A percentile compares a stretch with the other conserved stretches of the same genome.
phyloP scores from a whole-genome alignment of 2,797 vertebrate genomes.

The Lophotriccus pileatus region DNA sequence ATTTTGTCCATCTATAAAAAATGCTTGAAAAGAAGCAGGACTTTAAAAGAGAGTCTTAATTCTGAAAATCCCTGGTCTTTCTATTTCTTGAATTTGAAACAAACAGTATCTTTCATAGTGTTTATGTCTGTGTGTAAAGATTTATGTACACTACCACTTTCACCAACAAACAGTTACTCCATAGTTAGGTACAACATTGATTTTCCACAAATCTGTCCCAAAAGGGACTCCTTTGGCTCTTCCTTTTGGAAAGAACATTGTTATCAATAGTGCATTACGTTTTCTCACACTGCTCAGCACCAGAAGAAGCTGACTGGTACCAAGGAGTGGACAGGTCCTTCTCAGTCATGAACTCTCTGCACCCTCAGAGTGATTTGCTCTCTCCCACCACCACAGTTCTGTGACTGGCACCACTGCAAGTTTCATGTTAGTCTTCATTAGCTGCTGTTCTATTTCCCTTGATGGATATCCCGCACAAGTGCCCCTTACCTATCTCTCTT shows the following conservation, averaged over 20 bases:
- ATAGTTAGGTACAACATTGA: background rate
- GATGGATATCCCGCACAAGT: background rate
- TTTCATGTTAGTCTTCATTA: background rate
- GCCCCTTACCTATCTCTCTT: background rate
- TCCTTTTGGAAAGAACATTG: background rate
- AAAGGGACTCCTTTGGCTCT: background rate
- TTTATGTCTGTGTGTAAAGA: background rate
- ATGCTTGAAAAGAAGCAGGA: background rate
- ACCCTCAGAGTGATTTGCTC: background rate
- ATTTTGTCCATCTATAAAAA: background rate
- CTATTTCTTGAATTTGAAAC: background rate
- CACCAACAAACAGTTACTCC: background rate
- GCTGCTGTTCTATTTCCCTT: background rate
- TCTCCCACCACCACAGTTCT: background rate
- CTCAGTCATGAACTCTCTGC: background rate
- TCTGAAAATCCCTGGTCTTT: background rate
- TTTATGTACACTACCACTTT: background rate
- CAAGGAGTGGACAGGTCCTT: accelerated
- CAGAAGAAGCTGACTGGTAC: background rate
- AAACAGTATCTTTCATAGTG: background rate
- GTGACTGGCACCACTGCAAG: background rate
- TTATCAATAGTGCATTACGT: background rate
- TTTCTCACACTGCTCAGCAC: background rate
- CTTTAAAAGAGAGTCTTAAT: background rate
- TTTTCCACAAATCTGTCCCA: background rate